These are phyloP conservation scores for Xenentodon cancila DNA, from an alignment of 2,797 vertebrate species.

Conservation along the genomic window DNA sequence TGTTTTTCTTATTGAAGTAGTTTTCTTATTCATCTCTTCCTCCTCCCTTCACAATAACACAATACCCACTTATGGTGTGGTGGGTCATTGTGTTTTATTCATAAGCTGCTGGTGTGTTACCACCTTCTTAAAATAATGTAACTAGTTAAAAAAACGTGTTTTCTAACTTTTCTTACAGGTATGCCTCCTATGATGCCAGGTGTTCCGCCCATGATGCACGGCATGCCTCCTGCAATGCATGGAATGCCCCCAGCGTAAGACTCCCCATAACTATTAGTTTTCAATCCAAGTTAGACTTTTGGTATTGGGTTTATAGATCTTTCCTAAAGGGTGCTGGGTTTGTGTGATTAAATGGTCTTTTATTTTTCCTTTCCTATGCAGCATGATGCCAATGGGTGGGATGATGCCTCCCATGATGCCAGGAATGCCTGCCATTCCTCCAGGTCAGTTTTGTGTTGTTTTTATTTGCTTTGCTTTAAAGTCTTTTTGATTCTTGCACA, in stretches of 20 bases:
- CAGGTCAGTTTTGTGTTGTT: constrained; percentile 68
- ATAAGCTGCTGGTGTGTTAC: too few relatives aligned
- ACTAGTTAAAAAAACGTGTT: neutral
- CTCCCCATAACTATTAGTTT: constrained; percentile 33
- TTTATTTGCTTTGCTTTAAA: too few relatives aligned
- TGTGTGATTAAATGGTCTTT: neutral
- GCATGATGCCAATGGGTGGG: constrained; percentile 96
- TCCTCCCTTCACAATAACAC: too few relatives aligned
- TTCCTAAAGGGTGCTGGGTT: neutral
- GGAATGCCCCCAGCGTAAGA: constrained; percentile 96
- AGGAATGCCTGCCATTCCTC: constrained; percentile 88
- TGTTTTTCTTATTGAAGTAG: too few relatives aligned
- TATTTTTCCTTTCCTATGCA: constrained; percentile 33
- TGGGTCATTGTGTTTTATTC: too few relatives aligned
- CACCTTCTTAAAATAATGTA: too few relatives aligned
- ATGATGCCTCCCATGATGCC: constrained; percentile 98
- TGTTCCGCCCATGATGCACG: constrained; percentile 97
- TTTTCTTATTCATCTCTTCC: too few relatives aligned
- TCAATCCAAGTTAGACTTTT: too few relatives aligned
- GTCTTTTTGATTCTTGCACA: too few relatives aligned
- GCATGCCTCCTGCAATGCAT: constrained; percentile 95
- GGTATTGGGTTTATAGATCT: neutral
- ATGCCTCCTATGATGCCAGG: constrained; percentile 97
- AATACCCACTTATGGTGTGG: too few relatives aligned
- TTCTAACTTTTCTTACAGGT: constrained; percentile 77